Conservation (phyloP, 1,140 invertebrate species). For the Littorina saxatilis region DNA sequence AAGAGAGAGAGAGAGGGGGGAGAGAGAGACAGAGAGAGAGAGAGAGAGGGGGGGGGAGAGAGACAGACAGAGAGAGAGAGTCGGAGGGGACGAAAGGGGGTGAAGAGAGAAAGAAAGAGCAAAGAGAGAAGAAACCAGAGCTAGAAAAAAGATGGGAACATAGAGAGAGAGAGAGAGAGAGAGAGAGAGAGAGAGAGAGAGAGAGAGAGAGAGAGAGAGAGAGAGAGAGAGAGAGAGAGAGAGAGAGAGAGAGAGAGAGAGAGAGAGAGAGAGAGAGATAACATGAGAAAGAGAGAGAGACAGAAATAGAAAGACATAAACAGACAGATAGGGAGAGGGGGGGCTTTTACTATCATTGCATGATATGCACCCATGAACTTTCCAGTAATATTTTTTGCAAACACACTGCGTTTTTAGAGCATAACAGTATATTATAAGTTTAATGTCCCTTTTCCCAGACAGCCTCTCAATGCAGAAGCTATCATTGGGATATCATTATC, state of each 20-base stretch:
- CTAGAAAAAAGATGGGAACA: neutral
- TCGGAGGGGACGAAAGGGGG: neutral
- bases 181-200: conserved; percentile 13
- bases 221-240: too few species aligned
- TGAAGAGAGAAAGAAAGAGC: neutral
- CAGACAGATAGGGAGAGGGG: too few species aligned
- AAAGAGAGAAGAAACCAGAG: neutral
- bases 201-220: neutral
- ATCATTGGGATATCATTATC: too few species aligned
- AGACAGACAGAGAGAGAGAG: conserved; percentile 18
- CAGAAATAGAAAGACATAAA: too few species aligned
- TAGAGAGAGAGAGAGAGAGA: conserved; percentile 20
- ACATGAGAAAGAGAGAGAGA: too few species aligned
- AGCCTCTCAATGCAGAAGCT: too few species aligned
- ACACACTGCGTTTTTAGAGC: too few species aligned
- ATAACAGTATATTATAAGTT: too few species aligned
- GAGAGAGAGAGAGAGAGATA: conserved; percentile 8
- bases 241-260: conserved; percentile 6
- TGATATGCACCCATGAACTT: too few species aligned
- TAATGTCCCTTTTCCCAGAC: too few species aligned
- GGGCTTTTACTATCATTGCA: too few species aligned
- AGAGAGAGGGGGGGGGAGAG: neutral
- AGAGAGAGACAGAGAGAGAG: conserved; percentile 5
- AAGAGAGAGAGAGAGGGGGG: neutral
- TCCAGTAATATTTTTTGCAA: too few species aligned